These are phyloP conservation scores for Rhinichthys klamathensis DNA, from an alignment of 2,113 vertebrate species.

Conservation along the genomic window DNA sequence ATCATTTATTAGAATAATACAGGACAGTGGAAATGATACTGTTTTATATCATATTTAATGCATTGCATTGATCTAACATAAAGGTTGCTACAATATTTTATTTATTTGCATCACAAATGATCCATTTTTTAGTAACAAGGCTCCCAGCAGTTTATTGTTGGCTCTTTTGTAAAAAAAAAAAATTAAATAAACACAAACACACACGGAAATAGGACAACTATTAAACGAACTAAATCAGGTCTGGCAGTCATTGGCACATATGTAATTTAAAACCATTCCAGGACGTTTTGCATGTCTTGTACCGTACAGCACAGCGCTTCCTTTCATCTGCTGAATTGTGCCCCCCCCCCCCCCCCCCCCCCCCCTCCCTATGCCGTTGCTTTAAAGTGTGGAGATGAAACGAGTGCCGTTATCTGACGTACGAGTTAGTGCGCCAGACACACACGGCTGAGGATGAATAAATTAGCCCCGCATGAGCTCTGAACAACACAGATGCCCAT, in stretches of 20 bases:
- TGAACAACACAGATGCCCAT: constrained; percentile 31
- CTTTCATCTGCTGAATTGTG: constrained; percentile 35
- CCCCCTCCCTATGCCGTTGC: neutral
- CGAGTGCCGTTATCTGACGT: constrained; percentile 15
- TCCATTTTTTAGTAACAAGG: no score
- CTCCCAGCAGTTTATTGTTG: neutral
- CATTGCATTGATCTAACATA: neutral
- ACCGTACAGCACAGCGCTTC: neutral
- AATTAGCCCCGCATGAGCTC: neutral
- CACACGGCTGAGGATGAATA: constrained; percentile 12
- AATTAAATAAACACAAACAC: no score
- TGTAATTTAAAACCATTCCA: constrained; percentile 22
- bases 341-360: no score
- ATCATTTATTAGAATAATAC: no score
- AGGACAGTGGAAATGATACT: neutral
- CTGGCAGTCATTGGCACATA: neutral
- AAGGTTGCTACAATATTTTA: neutral
- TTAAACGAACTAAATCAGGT: neutral
- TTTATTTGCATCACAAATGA: neutral
- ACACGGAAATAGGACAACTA: neutral
- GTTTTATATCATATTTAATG: neutral
- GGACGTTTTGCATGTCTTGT: constrained; percentile 28
- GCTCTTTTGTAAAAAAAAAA: neutral
- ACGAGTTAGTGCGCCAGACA: constrained; percentile 14
- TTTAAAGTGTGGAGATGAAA: constrained; percentile 42